phyloP scores from a whole-genome alignment of 2,888 invertebrate genomes.

The Anarsia innoxiella region DNA sequence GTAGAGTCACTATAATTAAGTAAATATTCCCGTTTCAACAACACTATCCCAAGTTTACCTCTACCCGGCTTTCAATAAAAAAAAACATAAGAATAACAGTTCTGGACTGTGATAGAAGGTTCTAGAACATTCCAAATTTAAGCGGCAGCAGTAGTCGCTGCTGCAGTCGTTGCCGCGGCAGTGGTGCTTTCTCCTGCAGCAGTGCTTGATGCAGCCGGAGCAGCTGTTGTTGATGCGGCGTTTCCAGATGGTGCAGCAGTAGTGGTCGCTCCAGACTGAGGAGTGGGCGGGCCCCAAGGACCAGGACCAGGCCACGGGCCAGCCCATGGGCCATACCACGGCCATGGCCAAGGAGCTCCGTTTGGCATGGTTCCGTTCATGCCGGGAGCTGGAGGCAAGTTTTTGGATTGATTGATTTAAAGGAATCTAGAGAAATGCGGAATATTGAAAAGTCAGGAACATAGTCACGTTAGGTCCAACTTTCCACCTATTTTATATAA shows the following conservation, averaged over 20 bases:
- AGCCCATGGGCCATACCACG: neutral
- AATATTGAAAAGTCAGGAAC: neutral
- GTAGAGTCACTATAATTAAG: too few species aligned
- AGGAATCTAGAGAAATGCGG: too few species aligned
- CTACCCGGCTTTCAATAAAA: too few species aligned
- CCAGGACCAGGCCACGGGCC: too few species aligned
- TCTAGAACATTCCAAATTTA: constrained; percentile 2
- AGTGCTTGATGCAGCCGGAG: constrained; percentile 17
- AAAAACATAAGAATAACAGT: too few species aligned
- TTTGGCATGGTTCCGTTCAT: neutral
- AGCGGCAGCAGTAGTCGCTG: neutral
- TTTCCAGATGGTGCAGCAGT: constrained; percentile 20
- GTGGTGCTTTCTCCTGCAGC: constrained; percentile 18
- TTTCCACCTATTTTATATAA: too few species aligned
- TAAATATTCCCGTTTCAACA: too few species aligned
- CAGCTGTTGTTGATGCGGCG: constrained; percentile 18
- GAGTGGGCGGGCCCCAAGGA: neutral
- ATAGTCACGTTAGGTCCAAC: too few species aligned
- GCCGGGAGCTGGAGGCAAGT: neutral
- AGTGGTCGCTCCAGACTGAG: constrained; percentile 14
- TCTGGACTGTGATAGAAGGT: neutral
- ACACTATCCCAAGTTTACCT: too few species aligned
- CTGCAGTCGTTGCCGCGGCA: constrained; percentile 12
- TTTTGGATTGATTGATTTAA: too few species aligned
- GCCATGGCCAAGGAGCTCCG: neutral